Base-by-base conservation (phyloP, 2,888 invertebrate species). In the Tenthredo notha region DNA sequence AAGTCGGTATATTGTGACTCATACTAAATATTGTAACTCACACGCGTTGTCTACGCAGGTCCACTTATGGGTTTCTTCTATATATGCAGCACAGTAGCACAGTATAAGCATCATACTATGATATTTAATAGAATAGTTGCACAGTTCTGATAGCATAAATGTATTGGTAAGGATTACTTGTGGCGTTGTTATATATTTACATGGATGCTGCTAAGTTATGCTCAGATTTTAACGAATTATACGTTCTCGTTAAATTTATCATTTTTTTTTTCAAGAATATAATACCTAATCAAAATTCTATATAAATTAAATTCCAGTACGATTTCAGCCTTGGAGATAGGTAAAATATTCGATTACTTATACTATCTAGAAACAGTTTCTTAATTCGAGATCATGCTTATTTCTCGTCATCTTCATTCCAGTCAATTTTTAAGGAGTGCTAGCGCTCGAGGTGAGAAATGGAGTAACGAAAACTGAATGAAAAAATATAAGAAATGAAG, bases 91-190 rank as follows among this genome's bases (percentile, higher is more conserved):
- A 67, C 67, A 54, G 61, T 70, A 70, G 37, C 25, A 70, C 37
- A 29, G 18, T 37, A 70, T 21, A 37, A 70, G 70, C 70, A 37
- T 70, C 37, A 61, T 61, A 25, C 3, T 21, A 25, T 61, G 25
- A 25, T 61, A 25, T 61, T 61, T 21, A 25, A 18, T 67, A 33
- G 67, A 29, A 61, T 61, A 61, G 21, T 29, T 29, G 61, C 61
- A 61, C 21, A 12, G 12, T 61, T 21, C 25, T 61, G 61, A 61
- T 61, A 61, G 61, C 33, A 67, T 67, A 67, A 7, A 33, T 25
- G 70, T 21, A 74, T 40, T 74, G 72, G 40, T 74, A 74, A 43
- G 72, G 72, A 74, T 74, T 74, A 43, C 72, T 74, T 40, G 37
- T 74, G 70, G 70, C 37, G 7, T 70, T 70, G 70, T 33, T 70